Evolutionary conservation across 2,888 invertebrate species (phyloP).

Genomic region (Hypomecis atomaria): DNA sequence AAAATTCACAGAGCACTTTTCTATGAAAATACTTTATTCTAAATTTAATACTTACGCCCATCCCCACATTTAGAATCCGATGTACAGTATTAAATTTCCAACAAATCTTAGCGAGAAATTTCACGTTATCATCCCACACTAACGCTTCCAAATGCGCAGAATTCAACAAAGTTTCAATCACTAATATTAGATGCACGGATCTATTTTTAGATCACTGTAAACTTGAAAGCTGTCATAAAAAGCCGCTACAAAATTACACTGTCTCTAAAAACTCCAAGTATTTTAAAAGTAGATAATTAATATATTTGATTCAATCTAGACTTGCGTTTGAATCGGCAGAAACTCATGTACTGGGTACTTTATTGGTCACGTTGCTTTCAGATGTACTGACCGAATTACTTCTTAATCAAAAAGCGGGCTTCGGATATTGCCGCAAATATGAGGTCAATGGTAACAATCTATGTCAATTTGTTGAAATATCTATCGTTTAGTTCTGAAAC

Average conservation of each 20-base stretch:
- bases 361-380: conserved; percentile 25
- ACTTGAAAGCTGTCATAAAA: not conserved
- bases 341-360: conserved; percentile 1
- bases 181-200: not conserved
- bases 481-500: conserved; percentile 24
- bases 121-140: conserved; percentile 5
- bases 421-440: conserved; percentile 47
- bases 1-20: too few relatives aligned
- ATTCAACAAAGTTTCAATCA: not conserved
- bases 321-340: not conserved
- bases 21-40: not conserved
- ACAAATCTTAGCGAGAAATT: not conserved
- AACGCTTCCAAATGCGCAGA: conserved; percentile 6
- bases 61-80: conserved; percentile 17
- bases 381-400: conserved; percentile 31
- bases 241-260: not conserved
- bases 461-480: conserved; percentile 50
- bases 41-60: conserved; percentile 22
- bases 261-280: not conserved
- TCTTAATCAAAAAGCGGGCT: conserved; percentile 47
- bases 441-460: conserved; percentile 57
- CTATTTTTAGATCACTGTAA: conserved; percentile 2
- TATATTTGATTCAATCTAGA: not conserved
- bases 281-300: not conserved
- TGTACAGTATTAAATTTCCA: not conserved